Evolutionary conservation across 1,140 invertebrate species (phyloP), one percentile per base, ranked within the genome.

Genomic region (Plectus sambesii): DNA sequence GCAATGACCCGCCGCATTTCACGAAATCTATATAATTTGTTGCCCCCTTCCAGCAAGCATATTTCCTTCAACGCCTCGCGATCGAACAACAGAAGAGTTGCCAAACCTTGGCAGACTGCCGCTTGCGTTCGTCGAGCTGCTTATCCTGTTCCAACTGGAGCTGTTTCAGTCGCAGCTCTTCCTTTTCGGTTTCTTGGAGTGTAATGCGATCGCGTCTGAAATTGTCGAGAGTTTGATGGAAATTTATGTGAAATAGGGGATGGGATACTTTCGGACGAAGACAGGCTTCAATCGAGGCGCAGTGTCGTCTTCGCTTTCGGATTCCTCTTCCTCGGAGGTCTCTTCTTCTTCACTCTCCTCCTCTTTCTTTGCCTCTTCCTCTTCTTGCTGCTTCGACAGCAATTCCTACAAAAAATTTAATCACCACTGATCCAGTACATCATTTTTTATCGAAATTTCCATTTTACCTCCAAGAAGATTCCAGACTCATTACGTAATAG

Each of bases 261-360:
- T 22, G 5, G 42, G 69, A 53, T 70, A 75, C 66, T 93, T 94
- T 51, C 85, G 76, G 0, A 98, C 88, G 76, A 98, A 98, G 1
- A 98, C 84, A 3, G 93, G 93, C 66, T 97, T 98, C 5, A 98
- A 76, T 47, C 88, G 74, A 0, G 89, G 87, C 56, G 77, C 79
- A 44, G 80, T 81, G 67, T 87, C 84, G 71, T 89, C 70, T 51
- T 75, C 73, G 20, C 69, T 73, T 49, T 78, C 85, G 23, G 84
- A 81, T 58, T 87, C 87, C 69, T 90, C 65, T 53, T 75, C 73
- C 19, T 68, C 73, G 49, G 78, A 85, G 22, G 84, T 81, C 58
- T 87, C 86, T 70, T 93, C 85, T 64, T 87, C 84, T 63, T 72
- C 72, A 60, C 64, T 70, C 20, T 66, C 63, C n/a, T 63, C 68